A percentile compares a stretch with the other conserved stretches of the same genome.
Conservation (phyloP, 2,888 invertebrate genomes). For the Heliconius sara region DNA sequence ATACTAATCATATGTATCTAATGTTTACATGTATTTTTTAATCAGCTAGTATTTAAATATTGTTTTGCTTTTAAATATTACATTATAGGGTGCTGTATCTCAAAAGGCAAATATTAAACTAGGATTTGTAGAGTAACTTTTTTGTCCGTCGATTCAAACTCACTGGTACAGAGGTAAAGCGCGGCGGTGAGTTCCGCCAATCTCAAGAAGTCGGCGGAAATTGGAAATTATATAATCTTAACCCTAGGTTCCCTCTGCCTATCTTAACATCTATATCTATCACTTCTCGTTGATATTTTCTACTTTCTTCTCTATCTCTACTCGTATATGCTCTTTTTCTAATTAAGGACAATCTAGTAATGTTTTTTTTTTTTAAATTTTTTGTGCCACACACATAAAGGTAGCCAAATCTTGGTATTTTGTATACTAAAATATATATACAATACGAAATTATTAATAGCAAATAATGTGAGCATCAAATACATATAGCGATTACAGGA, state of each 20-base stretch:
- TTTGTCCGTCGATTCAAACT: neutral
- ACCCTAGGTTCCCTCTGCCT: neutral
- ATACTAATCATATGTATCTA: neutral
- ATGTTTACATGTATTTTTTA: neutral
- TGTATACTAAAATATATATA: neutral
- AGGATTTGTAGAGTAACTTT: no score
- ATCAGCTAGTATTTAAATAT: neutral
- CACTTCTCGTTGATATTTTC: no score
- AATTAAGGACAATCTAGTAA: no score
- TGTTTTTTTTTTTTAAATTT: no score
- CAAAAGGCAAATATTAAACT: no score
- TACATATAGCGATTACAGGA: slow-evolving; percentile 30
- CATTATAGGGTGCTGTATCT: no score
- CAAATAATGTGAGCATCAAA: neutral
- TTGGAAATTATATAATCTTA: neutral
- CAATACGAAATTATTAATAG: neutral
- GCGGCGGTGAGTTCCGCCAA: neutral
- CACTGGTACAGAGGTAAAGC: neutral
- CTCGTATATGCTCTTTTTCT: no score
- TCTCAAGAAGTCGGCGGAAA: neutral
- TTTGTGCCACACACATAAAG: no score
- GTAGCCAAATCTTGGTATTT: no score
- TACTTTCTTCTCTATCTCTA: no score
- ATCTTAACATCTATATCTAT: no score
- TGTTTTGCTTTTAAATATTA: neutral